Conservation (phyloP, 2,113 vertebrate species). For the Scortum barcoo region DNA sequence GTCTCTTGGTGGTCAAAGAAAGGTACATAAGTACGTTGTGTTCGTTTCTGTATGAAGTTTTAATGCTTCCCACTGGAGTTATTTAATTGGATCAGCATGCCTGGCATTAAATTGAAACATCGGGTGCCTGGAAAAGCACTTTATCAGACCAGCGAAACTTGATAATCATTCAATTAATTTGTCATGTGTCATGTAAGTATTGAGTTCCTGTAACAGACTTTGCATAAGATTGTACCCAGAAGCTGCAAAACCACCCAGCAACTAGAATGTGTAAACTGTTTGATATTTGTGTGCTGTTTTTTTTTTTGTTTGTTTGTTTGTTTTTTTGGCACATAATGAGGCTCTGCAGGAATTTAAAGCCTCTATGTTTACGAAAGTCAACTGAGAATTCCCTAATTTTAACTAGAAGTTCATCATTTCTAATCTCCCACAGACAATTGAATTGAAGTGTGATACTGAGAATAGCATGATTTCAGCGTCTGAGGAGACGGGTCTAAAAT, state of each 20-base stretch:
- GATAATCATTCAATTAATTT: conserved; percentile 27
- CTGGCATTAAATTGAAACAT: conserved; percentile 2
- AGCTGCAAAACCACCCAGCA: conserved; percentile 15
- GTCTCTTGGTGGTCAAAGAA: neutral
- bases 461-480: neutral
- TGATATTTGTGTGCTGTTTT: conserved; percentile 4
- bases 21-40: neutral
- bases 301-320: too few species aligned
- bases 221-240: neutral
- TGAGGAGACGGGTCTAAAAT: conserved; percentile 1
- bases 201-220: neutral
- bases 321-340: neutral
- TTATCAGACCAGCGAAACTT: conserved; percentile 27
- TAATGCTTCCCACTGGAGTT: conserved; percentile 19
- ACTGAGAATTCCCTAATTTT: neutral
- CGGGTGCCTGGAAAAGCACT: conserved; percentile 6
- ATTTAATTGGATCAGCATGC: conserved; percentile 8
- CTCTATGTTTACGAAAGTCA: conserved; percentile 11
- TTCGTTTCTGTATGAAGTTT: conserved; percentile 15
- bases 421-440: conserved; percentile 14
- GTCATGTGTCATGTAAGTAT: neutral
- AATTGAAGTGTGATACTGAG: conserved; percentile 5
- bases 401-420: conserved; percentile 28
- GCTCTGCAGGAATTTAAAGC: conserved; percentile 20
- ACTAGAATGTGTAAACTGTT: conserved; percentile 30